These are phyloP conservation scores for Mesitornis unicolor DNA, from an alignment of 2,113 vertebrate species.

Conservation along the genomic window DNA sequence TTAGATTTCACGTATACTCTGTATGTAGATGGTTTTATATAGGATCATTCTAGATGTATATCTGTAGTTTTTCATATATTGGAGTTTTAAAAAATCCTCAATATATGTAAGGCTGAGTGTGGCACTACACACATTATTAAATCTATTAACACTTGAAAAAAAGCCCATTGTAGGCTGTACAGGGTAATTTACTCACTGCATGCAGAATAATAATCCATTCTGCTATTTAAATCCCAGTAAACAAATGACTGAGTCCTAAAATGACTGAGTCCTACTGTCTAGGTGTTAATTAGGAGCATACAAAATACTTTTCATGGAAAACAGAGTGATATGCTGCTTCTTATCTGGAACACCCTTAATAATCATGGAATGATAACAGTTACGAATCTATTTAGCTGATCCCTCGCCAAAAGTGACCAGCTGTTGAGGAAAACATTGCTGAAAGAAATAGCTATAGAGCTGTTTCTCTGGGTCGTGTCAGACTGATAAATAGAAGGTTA, in stretches of 20 bases:
- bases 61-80: background rate
- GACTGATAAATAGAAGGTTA: conserved; percentile 12
- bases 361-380: background rate
- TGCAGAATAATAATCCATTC: background rate
- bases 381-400: background rate
- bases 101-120: background rate
- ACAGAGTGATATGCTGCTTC: background rate
- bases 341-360: background rate
- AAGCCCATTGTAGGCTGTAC: background rate
- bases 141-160: background rate
- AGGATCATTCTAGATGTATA: background rate
- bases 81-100: background rate
- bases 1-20: background rate
- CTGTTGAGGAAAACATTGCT: background rate
- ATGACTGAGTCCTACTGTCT: background rate
- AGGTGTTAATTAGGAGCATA: background rate
- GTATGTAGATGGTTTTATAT: background rate
- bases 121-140: background rate
- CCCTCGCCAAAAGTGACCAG: background rate
- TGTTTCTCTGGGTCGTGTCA: conserved; percentile 14
- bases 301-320: background rate
- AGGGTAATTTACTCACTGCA: background rate
- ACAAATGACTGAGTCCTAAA: background rate
- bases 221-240: background rate
- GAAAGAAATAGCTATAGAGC: background rate